Conservation (phyloP, 2,113 vertebrate genomes). For the Sylvietta virens region DNA sequence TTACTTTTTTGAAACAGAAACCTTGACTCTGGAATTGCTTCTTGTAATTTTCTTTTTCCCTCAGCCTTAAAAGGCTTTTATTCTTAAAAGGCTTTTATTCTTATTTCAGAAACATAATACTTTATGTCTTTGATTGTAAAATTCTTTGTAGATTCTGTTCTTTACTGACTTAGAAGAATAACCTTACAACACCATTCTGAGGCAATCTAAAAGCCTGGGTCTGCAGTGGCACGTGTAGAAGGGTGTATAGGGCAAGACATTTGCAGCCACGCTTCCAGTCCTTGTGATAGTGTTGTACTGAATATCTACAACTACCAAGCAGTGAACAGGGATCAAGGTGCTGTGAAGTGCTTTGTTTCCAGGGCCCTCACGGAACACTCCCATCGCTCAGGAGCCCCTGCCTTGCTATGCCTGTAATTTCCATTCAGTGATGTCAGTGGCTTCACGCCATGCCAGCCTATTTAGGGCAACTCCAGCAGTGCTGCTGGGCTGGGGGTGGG, state of each 20-base stretch:
- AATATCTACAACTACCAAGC: background rate
- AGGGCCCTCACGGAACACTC: background rate
- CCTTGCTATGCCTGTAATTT: background rate
- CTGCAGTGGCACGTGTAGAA: background rate
- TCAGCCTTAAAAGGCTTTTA: background rate
- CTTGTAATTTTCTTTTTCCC: background rate
- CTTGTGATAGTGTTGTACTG: background rate
- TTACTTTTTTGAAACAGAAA: background rate
- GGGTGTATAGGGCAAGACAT: background rate
- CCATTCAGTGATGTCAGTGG: background rate
- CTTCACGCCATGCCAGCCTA: fast-evolving
- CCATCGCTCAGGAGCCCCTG: background rate
- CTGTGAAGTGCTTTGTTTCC: background rate
- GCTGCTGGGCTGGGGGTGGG: background rate
- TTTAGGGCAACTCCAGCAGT: background rate
- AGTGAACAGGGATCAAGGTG: background rate
- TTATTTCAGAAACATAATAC: background rate
- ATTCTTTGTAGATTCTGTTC: background rate
- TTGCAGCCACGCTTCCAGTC: background rate
- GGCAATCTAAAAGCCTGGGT: background rate
- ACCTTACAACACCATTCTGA: background rate
- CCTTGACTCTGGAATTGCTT: background rate
- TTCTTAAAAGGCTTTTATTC: background rate
- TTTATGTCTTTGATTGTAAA: background rate
- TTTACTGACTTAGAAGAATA: background rate